These are phyloP conservation scores for Morus bassanus DNA, from an alignment of 2,797 vertebrate species.

Conservation along the genomic window DNA sequence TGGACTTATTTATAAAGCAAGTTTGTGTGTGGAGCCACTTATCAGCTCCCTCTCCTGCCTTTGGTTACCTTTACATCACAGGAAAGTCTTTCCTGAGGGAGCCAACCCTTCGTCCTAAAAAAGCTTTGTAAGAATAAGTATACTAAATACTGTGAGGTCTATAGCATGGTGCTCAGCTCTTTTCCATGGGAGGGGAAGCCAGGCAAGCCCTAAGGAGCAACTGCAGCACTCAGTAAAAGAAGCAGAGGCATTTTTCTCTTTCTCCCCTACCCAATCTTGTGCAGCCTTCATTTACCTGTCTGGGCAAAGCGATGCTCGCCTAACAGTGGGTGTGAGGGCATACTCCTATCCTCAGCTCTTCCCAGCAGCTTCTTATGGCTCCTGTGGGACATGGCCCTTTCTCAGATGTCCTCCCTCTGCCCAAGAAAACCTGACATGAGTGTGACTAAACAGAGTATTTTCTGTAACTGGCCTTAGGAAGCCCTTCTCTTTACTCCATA, in stretches of 20 bases:
- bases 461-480: not conserved
- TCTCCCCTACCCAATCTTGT: not conserved
- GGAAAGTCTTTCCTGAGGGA: not conserved
- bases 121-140: not conserved
- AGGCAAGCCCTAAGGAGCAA: not conserved
- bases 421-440: not conserved
- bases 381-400: not conserved
- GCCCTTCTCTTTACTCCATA: not conserved
- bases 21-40: not conserved
- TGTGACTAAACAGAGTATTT: not conserved
- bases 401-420: not conserved
- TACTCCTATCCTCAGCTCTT: rapidly evolving
- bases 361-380: not conserved
- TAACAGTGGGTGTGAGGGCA: rapidly evolving
- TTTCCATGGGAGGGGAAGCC: not conserved
- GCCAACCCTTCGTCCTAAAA: not conserved
- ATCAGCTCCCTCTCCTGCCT: not conserved
- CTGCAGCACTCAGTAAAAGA: not conserved
- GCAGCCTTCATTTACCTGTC: not conserved
- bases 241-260: not conserved
- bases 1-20: not conserved
- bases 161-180: not conserved
- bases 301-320: not conserved
- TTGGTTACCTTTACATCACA: not conserved
- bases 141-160: not conserved